Base-by-base conservation (phyloP, 2,888 invertebrate genomes). In the Pheosia gnoma region DNA sequence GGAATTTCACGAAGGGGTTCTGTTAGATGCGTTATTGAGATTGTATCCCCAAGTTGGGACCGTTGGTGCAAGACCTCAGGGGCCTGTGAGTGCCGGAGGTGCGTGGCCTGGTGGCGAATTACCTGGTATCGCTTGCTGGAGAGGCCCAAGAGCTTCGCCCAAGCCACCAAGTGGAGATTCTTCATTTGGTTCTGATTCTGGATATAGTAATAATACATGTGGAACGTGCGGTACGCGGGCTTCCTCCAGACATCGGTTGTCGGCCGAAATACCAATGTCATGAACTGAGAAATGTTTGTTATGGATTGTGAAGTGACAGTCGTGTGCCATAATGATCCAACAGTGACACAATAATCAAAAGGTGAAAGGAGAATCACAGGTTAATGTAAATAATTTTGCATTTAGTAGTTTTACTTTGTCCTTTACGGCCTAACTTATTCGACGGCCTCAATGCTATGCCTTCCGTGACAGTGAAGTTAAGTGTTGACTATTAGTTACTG, bases 131-230 rank as follows among this genome's bases (percentile, higher is more conserved):
- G 95, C 94, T 57, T 95, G 94, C 81, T 94, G 95, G 92, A 94
- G 94, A 82, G 95, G 88, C 72, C 94, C 88, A 37, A 84, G 89
- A 68, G 91, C 90, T 2, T 92, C 94, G 49, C 95, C 95, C 3
- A 95, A 95, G 78, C 95, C 95, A 52, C 95, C 95, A 60, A 95
- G 95, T 67, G 95, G 95, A 71, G 96, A 96, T 79, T 97, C 96
- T 5, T 97, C 97, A 5, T 96, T 97, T 72, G 97, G 97, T 43
- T 97, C 97, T 8, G 97, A 97, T 88, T 97, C 97, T 56, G 97
- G 97, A 9, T 97, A 97, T 88, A 97, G 97, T 86, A 97, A 97
- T 87, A 96, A 96, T 79, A 96, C 96, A 5, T 95, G 95, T 68
- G 96, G 96, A 1, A 96, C 96, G 0, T 95, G 95, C 67, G 96